A percentile compares a stretch with the other conserved stretches of the same genome.
phyloP scores from a whole-genome alignment of 2,113 vertebrate genomes.

The Sula dactylatra region DNA sequence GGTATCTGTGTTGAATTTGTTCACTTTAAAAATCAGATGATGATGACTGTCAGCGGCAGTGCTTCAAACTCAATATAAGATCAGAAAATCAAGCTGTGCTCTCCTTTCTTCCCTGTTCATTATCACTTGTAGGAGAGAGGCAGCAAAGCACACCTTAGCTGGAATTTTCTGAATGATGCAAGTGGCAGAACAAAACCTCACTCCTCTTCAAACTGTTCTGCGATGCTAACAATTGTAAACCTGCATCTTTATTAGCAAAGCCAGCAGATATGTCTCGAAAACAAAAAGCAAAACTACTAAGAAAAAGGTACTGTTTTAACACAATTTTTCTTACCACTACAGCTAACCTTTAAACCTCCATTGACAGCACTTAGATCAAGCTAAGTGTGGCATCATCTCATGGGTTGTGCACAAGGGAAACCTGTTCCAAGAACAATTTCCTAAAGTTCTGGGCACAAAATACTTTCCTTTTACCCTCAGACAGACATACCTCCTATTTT shows the following conservation, averaged over 20 bases:
- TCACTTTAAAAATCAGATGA: constrained; percentile 15
- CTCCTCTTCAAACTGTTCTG: neutral
- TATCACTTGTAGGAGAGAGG: neutral
- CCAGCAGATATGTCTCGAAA: neutral
- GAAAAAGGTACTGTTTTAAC: neutral
- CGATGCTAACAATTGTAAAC: neutral
- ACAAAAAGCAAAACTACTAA: neutral
- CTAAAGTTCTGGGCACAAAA: neutral
- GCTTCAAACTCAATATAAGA: neutral
- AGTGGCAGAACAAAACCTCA: neutral
- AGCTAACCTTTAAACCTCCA: neutral
- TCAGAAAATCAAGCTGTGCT: neutral
- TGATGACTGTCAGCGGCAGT: neutral
- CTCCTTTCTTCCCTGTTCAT: neutral
- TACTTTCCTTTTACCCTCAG: neutral
- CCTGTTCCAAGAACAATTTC: neutral
- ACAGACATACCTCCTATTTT: neutral
- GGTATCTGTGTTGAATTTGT: neutral
- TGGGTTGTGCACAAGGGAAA: neutral
- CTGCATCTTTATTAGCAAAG: neutral
- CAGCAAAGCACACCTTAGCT: neutral
- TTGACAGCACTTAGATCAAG: neutral
- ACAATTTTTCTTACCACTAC: neutral
- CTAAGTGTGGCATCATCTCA: neutral
- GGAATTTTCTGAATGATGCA: neutral